Conservation (phyloP, 2,888 invertebrate genomes). For the Unio pictorum region DNA sequence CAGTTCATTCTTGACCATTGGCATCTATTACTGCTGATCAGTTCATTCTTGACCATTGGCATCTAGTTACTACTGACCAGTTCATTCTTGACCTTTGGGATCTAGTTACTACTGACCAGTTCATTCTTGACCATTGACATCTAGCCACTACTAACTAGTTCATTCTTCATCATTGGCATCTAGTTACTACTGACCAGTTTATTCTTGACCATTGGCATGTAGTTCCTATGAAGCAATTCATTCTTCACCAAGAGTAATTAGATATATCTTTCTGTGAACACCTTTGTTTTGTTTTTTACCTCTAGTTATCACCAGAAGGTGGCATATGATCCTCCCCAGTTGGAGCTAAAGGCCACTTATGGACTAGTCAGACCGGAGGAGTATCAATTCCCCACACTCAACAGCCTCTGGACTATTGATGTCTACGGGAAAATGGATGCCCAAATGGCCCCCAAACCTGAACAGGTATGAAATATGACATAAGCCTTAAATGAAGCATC, state of each 20-base stretch:
- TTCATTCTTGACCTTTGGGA: neutral
- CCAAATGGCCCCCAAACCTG: slow-evolving; percentile 50
- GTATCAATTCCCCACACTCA: slow-evolving; percentile 74
- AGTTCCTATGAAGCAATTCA: too few species aligned
- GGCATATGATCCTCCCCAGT: slow-evolving; percentile 75
- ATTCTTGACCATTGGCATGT: too few species aligned
- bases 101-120: neutral
- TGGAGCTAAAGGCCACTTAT: slow-evolving; percentile 78
- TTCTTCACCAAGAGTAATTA: neutral
- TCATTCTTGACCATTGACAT: neutral
- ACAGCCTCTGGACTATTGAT: slow-evolving; percentile 74
- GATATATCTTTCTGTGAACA: neutral
- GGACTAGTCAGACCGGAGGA: slow-evolving; percentile 78
- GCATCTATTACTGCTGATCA: neutral
- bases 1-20: too few species aligned
- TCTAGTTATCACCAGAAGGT: slow-evolving; percentile 78
- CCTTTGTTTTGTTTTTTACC: slow-evolving; percentile 5
- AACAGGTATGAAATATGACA: slow-evolving; percentile 17
- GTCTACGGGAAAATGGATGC: slow-evolving; percentile 68
- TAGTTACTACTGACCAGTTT: too few species aligned
- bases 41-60: neutral
- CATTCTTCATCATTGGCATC: neutral
- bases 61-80: neutral
- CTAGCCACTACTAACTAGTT: neutral
- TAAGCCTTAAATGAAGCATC: neutral